Evolutionary conservation across 1,140 invertebrate genomes (phyloP).

Genomic region (Argopecten irradians): DNA sequence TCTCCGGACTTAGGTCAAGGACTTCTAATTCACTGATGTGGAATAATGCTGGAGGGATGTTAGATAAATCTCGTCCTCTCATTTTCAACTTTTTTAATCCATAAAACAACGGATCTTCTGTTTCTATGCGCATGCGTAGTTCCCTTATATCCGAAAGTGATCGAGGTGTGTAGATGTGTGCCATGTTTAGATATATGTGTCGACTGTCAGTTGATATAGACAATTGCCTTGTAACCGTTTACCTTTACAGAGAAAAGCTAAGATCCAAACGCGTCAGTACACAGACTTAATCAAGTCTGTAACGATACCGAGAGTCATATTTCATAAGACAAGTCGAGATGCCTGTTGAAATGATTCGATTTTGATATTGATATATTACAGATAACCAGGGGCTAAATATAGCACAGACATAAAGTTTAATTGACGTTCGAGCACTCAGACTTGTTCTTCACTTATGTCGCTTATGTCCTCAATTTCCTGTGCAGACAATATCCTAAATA

Average conservation of each 20-base stretch:
- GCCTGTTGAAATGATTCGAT: not conserved
- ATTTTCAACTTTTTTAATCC: conserved; percentile 75
- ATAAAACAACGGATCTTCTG: conserved; percentile 69
- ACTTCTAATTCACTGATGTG: conserved; percentile 74
- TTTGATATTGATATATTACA: not conserved
- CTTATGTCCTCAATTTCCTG: not conserved
- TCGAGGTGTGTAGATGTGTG: conserved; percentile 38
- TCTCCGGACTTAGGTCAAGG: conserved; percentile 76
- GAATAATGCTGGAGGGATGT: conserved; percentile 70
- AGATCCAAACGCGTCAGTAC: not conserved
- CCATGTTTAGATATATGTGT: not conserved
- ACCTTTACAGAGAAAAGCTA: not conserved
- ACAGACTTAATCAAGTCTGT: not conserved
- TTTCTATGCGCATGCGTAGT: conserved; percentile 69
- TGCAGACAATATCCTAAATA: not conserved
- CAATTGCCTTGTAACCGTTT: not conserved
- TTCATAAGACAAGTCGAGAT: not conserved
- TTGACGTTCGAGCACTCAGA: not conserved
- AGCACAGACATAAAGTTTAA: not conserved
- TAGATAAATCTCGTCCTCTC: conserved; percentile 67
- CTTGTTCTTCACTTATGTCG: not conserved
- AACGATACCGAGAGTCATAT: not conserved
- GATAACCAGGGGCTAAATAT: not conserved
- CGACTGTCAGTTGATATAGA: not conserved
- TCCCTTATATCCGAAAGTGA: conserved; percentile 26